A percentile compares a stretch with the other conserved stretches of the same genome.
These are phyloP conservation scores for Ardeotis arabs DNA, from an alignment of 2,113 vertebrate genomes.

Conservation along the genomic window DNA sequence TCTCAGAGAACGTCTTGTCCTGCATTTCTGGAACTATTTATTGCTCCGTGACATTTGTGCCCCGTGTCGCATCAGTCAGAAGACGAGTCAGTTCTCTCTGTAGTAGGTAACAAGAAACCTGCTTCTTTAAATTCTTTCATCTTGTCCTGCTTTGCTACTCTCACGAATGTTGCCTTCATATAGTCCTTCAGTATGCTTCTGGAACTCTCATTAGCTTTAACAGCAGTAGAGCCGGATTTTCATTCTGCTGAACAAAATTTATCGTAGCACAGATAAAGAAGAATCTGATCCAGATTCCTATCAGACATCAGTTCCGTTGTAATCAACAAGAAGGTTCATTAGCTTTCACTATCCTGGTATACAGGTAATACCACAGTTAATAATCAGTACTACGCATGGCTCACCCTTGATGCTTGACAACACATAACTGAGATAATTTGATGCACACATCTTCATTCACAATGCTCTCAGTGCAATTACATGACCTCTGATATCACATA, in stretches of 20 bases:
- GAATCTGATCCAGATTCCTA: neutral
- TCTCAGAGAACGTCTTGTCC: neutral
- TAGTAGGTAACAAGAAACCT: neutral
- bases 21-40: neutral
- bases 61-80: rapidly evolving
- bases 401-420: neutral
- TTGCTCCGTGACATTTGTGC: neutral
- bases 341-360: neutral
- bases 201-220: neutral
- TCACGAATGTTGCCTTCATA: neutral
- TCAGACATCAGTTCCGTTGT: neutral
- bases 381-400: rapidly evolving
- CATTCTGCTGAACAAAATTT: neutral
- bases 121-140: neutral
- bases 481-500: neutral
- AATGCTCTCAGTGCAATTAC: neutral
- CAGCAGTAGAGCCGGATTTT: neutral
- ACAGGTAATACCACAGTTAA: neutral
- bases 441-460: neutral
- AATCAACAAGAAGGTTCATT: neutral
- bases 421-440: neutral
- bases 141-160: neutral
- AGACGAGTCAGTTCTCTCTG: neutral
- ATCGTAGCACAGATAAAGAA: neutral
- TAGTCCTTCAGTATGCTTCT: neutral